Evolutionary conservation across 2,113 vertebrate genomes (phyloP), one percentile per base, ranked within the genome.

Genomic region (Ia io): DNA sequence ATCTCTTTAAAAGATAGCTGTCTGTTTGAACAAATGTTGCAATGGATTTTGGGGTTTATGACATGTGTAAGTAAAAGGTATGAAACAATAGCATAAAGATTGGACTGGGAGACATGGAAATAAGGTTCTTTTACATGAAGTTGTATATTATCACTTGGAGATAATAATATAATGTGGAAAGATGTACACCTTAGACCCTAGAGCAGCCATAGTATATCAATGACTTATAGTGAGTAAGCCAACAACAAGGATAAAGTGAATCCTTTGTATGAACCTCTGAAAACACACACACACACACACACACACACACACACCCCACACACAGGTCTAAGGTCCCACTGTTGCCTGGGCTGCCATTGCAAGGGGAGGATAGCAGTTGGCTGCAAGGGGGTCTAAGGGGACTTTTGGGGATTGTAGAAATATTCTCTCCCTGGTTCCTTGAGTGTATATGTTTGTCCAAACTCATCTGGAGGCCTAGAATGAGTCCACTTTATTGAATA

Each of bases 61-160:
- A 42, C 9, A 18, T 51, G 47, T 1, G 40, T 16, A 59, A 59
- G 56, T 61, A 23, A 61, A 61, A 17, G 30, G 63, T 20, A 28
- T 8, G 69, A 42, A 78, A 37, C 18, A 0, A 3, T 5, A 32
- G 67, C 35, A 0, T 32, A 9, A 16, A 37, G 32, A 23, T 0
- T 76, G 90, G 49, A 18, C 30, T 20, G 28, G 65, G 80, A 51
- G 71, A 53, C 51, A 9, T 6, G 42, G 14, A 51, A 44, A 14
- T 42, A 18, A 28, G 7, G 1, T 40, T 67, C 67, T 85, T 25
- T 1, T 2, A 16, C 11, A 56, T 35, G 37, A 28, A 13, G 51
- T 53, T 22, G 30, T 2, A 17, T n/a, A 20, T 12, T 30, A 32
- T 30, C 13, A 1, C 63, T 56, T 6, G 6, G 23, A 87, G 82